These are phyloP conservation scores for Mythimna albipuncta DNA, from an alignment of 2,888 invertebrate genomes.

Conservation along the genomic window DNA sequence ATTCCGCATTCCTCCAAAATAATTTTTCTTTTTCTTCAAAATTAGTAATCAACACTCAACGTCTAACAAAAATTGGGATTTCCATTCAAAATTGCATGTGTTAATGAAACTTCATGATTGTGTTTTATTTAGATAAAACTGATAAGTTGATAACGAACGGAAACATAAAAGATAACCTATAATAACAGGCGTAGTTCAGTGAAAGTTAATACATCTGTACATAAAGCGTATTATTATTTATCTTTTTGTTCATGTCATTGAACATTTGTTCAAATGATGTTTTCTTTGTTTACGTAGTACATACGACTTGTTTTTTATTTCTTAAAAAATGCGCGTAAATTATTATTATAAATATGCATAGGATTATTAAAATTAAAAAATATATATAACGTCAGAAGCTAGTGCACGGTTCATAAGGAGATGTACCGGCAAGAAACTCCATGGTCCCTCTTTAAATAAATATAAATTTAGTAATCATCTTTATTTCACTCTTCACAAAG, in stretches of 20 bases:
- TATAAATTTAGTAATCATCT: too few relatives aligned
- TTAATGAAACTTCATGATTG: constrained; percentile 33
- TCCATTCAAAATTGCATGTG: constrained; percentile 1
- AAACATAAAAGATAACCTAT: constrained; percentile 5
- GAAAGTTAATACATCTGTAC: constrained; percentile 36
- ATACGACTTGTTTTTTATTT: background rate
- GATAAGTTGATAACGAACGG: constrained; percentile 15
- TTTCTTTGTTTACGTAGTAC: background rate
- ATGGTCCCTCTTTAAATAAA: too few relatives aligned
- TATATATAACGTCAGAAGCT: too few relatives aligned
- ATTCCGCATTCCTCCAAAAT: too few relatives aligned
- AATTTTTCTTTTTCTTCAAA: background rate
- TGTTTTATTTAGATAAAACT: background rate
- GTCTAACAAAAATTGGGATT: constrained; percentile 6
- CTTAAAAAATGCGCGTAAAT: background rate
- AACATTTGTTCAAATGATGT: constrained; percentile 17
- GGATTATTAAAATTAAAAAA: too few relatives aligned
- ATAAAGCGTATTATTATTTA: constrained; percentile 6
- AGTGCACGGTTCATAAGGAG: too few relatives aligned
- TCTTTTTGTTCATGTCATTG: constrained; percentile 21
- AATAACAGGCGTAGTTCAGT: constrained; percentile 15
- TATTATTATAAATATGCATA: background rate
- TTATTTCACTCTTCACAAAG: too few relatives aligned
- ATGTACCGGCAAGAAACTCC: too few relatives aligned
- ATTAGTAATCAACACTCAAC: background rate